Base-by-base conservation (phyloP, 2,113 vertebrate species). In the Condylura cristata region DNA sequence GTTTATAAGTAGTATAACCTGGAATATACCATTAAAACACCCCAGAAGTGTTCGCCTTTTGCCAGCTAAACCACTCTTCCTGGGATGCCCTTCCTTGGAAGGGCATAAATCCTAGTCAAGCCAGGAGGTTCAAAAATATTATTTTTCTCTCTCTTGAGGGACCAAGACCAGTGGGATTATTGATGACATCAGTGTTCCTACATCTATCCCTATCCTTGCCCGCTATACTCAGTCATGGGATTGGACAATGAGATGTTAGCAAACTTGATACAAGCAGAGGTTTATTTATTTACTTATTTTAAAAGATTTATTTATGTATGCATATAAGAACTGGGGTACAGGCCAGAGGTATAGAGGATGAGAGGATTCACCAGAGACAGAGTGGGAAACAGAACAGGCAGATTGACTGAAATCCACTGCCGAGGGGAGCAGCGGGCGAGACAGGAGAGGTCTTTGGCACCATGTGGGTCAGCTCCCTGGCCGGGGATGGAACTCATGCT, bases 141-240 rank as follows among this genome's bases (percentile, higher is more conserved):
- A 20, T 7, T 28, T 3, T 51, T 44, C 28, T 79, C 65, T 76
- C 14, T 72, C 0, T 41, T 56, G 53, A 70, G 16, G 37, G 46
- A 17, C 8, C 5, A 85, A 28, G 61, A 48, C 28, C 44, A 4
- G 2, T 30, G 46, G 26, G 20, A 12, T 24, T 22, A 22, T n/a
- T 48, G 32, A 28, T 7, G 11, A 20, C 28, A 2, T 17, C 14
- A 2, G 1, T 10, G 26, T 28, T 9, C n/a, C 72, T 8, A 0
- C 12, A 16, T 86, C 72, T 61, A 34, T 22, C 5, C 32, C 66
- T 8, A 8, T 18, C 7, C 37, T 16, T 32, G 0, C 32, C 12
- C 24, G 0, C 11, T 37, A 6, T 5, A 1, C 58, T 70, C 37
- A 30, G 60, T 63, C 7, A 0, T 3, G 2, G 53, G 56, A 0